A percentile compares a stretch with the other conserved stretches of the same genome.
Evolutionary conservation across 2,797 vertebrate genomes (phyloP).

Genomic region (Macroramphosus scolopax): DNA sequence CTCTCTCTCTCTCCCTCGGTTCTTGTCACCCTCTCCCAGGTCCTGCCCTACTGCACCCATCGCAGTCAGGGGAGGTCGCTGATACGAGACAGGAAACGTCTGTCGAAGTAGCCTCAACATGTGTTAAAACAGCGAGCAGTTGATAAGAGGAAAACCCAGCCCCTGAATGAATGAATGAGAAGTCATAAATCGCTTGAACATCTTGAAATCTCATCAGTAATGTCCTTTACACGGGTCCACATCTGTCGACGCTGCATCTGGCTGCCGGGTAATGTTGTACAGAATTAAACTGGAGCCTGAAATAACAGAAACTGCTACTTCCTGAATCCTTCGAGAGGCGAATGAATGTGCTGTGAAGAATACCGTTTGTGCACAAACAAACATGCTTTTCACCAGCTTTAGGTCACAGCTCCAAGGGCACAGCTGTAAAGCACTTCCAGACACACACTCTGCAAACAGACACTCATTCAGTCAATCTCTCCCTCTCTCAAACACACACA

Average conservation of each 20-base stretch:
- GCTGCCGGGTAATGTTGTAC: conserved; percentile 20
- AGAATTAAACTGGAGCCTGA: conserved; percentile 46
- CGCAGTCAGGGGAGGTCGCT: conserved; percentile 23
- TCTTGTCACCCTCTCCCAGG: conserved; percentile 15
- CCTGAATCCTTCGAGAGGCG: conserved; percentile 42
- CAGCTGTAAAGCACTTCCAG: conserved; percentile 30
- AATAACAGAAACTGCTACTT: conserved; percentile 63
- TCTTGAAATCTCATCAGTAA: conserved; percentile 44
- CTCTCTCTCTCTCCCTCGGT: not conserved
- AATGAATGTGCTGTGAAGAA: conserved; percentile 41
- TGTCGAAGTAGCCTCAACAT: conserved; percentile 26
- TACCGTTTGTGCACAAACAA: conserved; percentile 54
- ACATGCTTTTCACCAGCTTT: conserved; percentile 55
- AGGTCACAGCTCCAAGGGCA: conserved; percentile 38
- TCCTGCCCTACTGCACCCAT: conserved; percentile 30
- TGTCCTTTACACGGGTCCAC: conserved; percentile 11
- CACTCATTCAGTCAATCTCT: conserved; percentile 20
- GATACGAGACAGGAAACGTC: conserved; percentile 60
- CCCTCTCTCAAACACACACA: conserved; percentile 8
- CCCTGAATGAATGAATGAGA: conserved; percentile 46
- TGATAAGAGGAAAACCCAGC: conserved; percentile 32
- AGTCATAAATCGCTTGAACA: conserved; percentile 42
- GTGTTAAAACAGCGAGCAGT: conserved; percentile 32
- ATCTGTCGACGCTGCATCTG: conserved; percentile 33
- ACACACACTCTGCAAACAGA: conserved; percentile 25